Evolutionary conservation across 2,113 vertebrate species (phyloP), one percentile per base, ranked within the genome.

Genomic region (Conger conger): DNA sequence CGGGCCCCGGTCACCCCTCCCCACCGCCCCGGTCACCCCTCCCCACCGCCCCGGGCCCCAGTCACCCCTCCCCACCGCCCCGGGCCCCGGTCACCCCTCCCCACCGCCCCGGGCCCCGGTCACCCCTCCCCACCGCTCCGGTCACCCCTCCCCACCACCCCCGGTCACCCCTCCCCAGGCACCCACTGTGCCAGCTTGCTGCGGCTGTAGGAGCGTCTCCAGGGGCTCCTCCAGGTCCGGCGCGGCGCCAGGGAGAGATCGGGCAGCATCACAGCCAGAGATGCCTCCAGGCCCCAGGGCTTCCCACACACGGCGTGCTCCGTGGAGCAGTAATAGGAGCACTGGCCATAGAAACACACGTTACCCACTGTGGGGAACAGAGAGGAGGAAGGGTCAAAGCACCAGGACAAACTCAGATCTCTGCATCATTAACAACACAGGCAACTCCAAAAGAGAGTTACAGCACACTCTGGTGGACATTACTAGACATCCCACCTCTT

Each of bases 201-300:
- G 81, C 96, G 96, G 90, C 96, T 96, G 91, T 97, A 97, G 9
- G 96, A 96, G 33, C 96, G 95, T 86, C 96, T 95, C 96, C 97
- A 97, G 0, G 96, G 97, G 54, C 95, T 97, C 85, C 96, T 94
- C 96, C 96, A 97, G 73, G 91, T 92, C 36, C 83, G 93, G 9
- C 97, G 95, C 2, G 89, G 86, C 30, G 95, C 95, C 88, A 97
- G 87, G n/a, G 89, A 88, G 54, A 92, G 89, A 85, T 97, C 96
- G 0, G 96, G 97, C 50, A 97, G 91, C 92, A 97, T 93, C 82
- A 93, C 57, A 0, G 96, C 96, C 90, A 97, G 33, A 18, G 97
- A 97, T 82, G 93, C 96, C 91, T 97, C 96, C 9, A 97, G 92
- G 73, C 0, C 23, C 84, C 87, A 90, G 0, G 96, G 96, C 27